phyloP scores from a whole-genome alignment of 2,888 invertebrate genomes.

The Pyrochroa serraticornis region DNA sequence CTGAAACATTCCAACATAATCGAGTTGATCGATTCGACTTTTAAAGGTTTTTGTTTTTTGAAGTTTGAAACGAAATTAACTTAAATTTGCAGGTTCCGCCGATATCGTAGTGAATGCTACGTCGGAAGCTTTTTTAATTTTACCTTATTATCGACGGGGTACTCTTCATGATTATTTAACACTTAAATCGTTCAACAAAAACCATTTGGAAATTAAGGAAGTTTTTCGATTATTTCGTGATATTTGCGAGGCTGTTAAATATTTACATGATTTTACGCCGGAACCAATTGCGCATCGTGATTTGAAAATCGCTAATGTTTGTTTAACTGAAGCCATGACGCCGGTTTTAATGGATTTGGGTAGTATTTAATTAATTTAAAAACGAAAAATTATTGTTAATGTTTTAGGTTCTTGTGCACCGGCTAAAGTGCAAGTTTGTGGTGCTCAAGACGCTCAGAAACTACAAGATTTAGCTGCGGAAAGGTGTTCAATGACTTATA shows the following conservation, averaged over 20 bases:
- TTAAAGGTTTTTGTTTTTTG: too few species aligned
- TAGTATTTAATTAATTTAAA: too few species aligned
- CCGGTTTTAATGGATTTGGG: conserved; percentile 84
- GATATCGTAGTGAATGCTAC: conserved; percentile 72
- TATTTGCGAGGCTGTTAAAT: conserved; percentile 76
- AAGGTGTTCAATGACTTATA: conserved; percentile 84
- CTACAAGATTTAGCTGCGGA: conserved; percentile 83
- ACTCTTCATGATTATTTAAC: conserved; percentile 75
- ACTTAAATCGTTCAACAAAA: conserved; percentile 62
- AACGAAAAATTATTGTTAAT: too few species aligned
- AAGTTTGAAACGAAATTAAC: too few species aligned
- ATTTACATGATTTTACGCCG: conserved; percentile 75
- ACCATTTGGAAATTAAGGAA: conserved; percentile 68
- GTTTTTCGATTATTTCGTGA: conserved; percentile 73
- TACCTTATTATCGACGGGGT: conserved; percentile 81
- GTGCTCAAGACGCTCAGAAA: conserved; percentile 71
- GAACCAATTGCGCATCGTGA: conserved; percentile 82
- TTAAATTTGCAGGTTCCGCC: conserved; percentile 55
- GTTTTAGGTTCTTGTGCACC: conserved; percentile 64
- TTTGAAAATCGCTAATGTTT: conserved; percentile 84
- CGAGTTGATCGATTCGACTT: conserved; percentile 71
- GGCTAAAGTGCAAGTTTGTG: conserved; percentile 69
- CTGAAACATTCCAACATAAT: conserved; percentile 77
- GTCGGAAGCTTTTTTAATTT: conserved; percentile 73
- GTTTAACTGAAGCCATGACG: conserved; percentile 71